Conservation (phyloP, 1,140 invertebrate species). For the Euwallacea similis region DNA sequence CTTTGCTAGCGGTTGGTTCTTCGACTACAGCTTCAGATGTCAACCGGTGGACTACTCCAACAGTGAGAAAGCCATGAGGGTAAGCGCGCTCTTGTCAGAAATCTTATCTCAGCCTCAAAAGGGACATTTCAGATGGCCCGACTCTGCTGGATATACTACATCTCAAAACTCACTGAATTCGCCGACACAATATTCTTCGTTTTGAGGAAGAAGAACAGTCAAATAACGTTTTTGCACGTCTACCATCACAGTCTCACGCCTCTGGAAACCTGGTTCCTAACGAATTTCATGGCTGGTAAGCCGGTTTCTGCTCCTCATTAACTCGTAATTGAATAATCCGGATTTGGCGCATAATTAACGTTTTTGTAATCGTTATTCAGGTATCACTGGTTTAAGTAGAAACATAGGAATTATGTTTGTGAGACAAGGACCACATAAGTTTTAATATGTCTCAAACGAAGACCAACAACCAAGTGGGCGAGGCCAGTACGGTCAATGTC, state of each 20-base stretch:
- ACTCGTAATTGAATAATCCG: too few species aligned
- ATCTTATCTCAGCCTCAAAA: background rate
- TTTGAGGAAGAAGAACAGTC: conserved; percentile 88
- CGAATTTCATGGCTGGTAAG: conserved; percentile 89
- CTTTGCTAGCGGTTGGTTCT: conserved; percentile 80
- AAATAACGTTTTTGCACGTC: conserved; percentile 89
- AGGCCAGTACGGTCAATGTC: too few species aligned
- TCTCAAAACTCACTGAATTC: conserved; percentile 96
- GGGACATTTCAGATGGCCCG: conserved; percentile 77
- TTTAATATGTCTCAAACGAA: too few species aligned
- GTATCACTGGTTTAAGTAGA: too few species aligned
- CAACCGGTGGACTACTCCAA: conserved; percentile 91
- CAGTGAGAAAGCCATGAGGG: conserved; percentile 76
- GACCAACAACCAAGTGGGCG: too few species aligned
- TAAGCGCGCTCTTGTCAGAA: conserved; percentile 59
- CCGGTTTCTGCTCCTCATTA: conserved; percentile 22
- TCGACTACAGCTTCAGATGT: conserved; percentile 89
- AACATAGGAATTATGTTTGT: too few species aligned
- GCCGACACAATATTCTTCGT: conserved; percentile 94
- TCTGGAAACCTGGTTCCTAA: conserved; percentile 92
- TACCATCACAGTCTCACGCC: conserved; percentile 96
- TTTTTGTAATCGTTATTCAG: too few species aligned
- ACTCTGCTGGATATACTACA: conserved; percentile 95
- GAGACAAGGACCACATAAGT: too few species aligned
- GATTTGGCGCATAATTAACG: too few species aligned